phyloP scores from a whole-genome alignment of 1,140 invertebrate species.

The Temnothorax longispinosus region DNA sequence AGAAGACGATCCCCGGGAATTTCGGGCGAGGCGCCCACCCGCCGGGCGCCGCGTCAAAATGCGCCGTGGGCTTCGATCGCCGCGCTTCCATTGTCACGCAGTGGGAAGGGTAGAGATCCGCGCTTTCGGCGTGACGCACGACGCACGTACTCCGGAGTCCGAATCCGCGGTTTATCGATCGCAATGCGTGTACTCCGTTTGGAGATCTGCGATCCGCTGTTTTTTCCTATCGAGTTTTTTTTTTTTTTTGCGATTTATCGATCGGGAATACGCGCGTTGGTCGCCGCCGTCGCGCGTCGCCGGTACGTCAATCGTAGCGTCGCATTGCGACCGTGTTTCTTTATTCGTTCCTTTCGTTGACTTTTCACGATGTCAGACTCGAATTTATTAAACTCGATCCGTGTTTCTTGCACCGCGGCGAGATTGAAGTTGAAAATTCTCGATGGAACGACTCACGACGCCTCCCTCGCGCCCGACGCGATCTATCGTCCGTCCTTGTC shows the following conservation, averaged over 20 bases:
- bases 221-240: too few relatives aligned
- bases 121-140: not conserved
- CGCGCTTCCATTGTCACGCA: conserved; percentile 25
- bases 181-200: too few relatives aligned
- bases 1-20: not conserved
- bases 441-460: not conserved
- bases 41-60: not conserved
- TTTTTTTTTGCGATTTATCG: not conserved
- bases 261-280: not conserved
- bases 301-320: too few relatives aligned
- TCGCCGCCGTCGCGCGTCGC: not conserved
- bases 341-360: not conserved
- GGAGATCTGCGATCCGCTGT: not conserved
- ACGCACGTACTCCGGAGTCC: not conserved
- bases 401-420: not conserved
- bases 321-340: not conserved
- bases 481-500: not conserved
- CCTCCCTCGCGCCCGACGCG: not conserved
- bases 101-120: not conserved
- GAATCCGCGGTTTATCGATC: too few relatives aligned
- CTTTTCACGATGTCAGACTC: not conserved
- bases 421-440: not conserved
- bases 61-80: not conserved
- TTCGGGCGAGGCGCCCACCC: not conserved
- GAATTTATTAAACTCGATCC: conserved; percentile 10